phyloP scores from a whole-genome alignment of 1,140 invertebrate species.

The Habropoda laboriosa region DNA sequence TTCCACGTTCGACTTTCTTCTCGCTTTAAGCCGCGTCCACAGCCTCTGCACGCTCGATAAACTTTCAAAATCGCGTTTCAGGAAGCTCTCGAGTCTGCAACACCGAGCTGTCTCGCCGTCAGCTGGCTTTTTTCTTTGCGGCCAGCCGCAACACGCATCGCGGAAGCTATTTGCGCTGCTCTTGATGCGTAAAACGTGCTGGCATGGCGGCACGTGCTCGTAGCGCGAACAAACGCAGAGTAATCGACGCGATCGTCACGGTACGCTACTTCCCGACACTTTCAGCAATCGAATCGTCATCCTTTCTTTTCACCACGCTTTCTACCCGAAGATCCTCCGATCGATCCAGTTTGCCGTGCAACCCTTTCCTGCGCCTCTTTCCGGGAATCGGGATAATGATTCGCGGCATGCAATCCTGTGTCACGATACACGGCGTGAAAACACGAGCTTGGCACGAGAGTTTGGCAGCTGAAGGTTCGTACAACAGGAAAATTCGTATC shows the following conservation, averaged over 20 bases:
- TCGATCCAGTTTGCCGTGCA: neutral
- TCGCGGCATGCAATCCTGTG: conserved; percentile 27
- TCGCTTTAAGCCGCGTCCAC: conserved; percentile 27
- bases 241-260: conserved; percentile 26
- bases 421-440: neutral
- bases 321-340: too few relatives aligned
- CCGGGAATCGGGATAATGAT: conserved; percentile 36
- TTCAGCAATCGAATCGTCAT: too few relatives aligned
- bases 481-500: too few relatives aligned
- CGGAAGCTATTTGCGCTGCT: conserved; percentile 17
- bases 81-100: too few relatives aligned
- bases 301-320: too few relatives aligned
- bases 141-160: neutral
- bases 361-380: too few relatives aligned
- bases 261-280: neutral
- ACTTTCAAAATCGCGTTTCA: too few relatives aligned
- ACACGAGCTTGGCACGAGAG: neutral
- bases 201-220: conserved; percentile 9
- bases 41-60: too few relatives aligned
- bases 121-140: neutral
- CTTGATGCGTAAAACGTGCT: too few relatives aligned
- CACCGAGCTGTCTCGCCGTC: neutral
- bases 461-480: neutral
- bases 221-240: conserved; percentile 6
- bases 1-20: too few relatives aligned